These are phyloP conservation scores for Serinus canaria DNA, from an alignment of 2,113 vertebrate species.

Conservation along the genomic window DNA sequence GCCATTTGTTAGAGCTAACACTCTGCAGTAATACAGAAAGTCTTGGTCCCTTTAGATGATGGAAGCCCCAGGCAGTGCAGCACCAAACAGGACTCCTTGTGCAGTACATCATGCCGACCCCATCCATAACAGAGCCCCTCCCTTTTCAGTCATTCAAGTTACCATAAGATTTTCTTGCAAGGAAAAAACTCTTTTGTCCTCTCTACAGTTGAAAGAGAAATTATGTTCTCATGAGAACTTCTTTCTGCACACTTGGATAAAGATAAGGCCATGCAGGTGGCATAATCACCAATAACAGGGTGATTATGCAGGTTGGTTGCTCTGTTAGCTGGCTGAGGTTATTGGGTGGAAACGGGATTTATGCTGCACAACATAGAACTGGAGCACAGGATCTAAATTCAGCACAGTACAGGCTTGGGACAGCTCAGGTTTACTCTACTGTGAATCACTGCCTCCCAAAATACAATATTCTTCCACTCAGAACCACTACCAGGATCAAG, in stretches of 20 bases:
- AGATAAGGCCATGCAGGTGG: not conserved
- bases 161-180: not conserved
- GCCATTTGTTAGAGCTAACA: not conserved
- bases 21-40: not conserved
- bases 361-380: not conserved
- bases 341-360: rapidly evolving
- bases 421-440: rapidly evolving
- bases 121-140: rapidly evolving
- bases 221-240: not conserved
- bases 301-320: not conserved
- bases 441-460: not conserved
- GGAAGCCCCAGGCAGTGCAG: rapidly evolving
- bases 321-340: not conserved
- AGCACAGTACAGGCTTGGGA: not conserved
- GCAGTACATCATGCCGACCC: rapidly evolving
- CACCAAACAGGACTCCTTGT: not conserved
- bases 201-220: not conserved
- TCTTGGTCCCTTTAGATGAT: not conserved
- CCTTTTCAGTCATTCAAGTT: not conserved
- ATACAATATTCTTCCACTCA: not conserved
- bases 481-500: not conserved
- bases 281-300: not conserved
- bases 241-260: rapidly evolving
- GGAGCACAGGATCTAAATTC: rapidly evolving
- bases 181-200: not conserved